phyloP scores from a whole-genome alignment of 2,797 vertebrate genomes.

The Chaetodon trifasciatus region DNA sequence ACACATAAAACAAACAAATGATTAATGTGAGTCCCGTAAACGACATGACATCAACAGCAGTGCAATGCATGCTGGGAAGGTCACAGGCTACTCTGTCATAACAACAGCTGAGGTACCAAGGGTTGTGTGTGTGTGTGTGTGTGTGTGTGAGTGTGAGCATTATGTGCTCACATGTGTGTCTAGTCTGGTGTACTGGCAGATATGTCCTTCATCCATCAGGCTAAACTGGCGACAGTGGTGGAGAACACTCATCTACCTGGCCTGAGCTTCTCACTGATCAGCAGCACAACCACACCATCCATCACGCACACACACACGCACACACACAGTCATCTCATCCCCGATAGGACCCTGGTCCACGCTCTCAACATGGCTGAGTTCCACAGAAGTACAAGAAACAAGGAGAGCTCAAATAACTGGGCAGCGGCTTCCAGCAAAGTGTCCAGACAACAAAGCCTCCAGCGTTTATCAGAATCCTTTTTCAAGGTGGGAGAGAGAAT shows the following conservation, averaged over 20 bases:
- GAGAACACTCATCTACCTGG: constrained; percentile 81
- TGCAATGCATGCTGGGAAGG: constrained; percentile 84
- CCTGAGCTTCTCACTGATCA: constrained; percentile 79
- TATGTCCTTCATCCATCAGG: constrained; percentile 86
- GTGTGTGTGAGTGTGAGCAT: constrained; percentile 26
- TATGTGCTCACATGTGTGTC: constrained; percentile 51
- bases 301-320: constrained; percentile 63
- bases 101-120: constrained; percentile 54
- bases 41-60: constrained; percentile 82
- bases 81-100: constrained; percentile 84
- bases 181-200: constrained; percentile 80
- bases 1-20: constrained; percentile 81
- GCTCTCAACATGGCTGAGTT: constrained; percentile 54
- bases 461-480: constrained; percentile 56
- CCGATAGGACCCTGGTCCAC: constrained; percentile 42
- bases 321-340: constrained; percentile 28
- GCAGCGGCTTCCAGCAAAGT: constrained; percentile 50
- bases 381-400: constrained; percentile 57
- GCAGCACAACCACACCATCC: constrained; percentile 68
- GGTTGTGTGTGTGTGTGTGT: constrained; percentile 30
- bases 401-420: constrained; percentile 65
- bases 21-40: constrained; percentile 94
- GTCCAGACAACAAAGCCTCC: constrained; percentile 59
- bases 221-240: constrained; percentile 77
- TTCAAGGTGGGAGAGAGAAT: constrained; percentile 60